Evolutionary conservation across 2,113 vertebrate genomes (phyloP).

Genomic region (Plotosus lineatus): DNA sequence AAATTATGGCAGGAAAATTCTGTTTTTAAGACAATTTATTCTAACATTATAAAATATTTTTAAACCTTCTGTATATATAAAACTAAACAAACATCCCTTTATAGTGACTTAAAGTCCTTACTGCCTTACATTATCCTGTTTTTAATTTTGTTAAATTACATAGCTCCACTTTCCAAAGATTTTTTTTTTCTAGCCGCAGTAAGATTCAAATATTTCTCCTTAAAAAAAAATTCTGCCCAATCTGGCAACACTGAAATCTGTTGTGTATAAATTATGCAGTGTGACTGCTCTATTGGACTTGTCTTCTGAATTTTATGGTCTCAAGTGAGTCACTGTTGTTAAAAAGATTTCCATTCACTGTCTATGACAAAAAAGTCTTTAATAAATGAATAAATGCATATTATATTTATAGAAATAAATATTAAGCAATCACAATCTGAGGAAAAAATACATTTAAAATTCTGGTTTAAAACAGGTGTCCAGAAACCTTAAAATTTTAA

Average conservation of each 20-base stretch:
- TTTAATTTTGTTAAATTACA: slow-evolving; percentile 2
- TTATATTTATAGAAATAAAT: not conserved
- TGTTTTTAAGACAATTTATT: not conserved
- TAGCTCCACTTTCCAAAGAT: not conserved
- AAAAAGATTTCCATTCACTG: not conserved
- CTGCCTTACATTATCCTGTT: not conserved
- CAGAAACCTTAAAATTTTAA: not conserved
- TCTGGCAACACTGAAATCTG: not conserved
- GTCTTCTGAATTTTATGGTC: slow-evolving; percentile 14
- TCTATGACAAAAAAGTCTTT: not conserved
- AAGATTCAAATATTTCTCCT: not conserved
- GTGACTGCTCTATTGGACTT: slow-evolving; percentile 15
- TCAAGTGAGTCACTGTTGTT: not conserved
- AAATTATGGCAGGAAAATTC: not conserved
- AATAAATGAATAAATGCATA: not conserved
- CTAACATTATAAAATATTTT: not conserved
- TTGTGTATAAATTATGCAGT: slow-evolving; percentile 47
- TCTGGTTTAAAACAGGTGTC: no score
- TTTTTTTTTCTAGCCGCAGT: not conserved
- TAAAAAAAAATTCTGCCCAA: not conserved
- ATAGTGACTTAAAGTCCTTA: not conserved
- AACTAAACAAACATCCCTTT: not conserved
- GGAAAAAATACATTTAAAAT: no score
- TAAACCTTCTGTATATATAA: not conserved
- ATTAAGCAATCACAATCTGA: not conserved